Evolutionary conservation across 2,888 invertebrate genomes (phyloP).

Genomic region (Drosophila anomelani): DNA sequence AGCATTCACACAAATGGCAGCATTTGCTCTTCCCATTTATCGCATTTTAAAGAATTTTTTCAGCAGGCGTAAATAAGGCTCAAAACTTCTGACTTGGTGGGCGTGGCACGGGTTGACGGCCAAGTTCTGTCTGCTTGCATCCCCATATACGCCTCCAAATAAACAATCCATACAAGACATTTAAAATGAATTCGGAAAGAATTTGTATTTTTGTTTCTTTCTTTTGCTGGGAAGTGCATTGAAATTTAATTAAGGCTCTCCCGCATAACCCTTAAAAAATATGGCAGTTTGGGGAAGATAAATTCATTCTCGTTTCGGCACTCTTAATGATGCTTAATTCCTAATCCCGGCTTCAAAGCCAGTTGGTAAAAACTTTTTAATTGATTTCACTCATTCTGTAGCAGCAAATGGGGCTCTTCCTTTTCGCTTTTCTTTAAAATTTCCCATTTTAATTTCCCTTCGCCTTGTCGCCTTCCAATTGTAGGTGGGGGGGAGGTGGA

Average conservation of each 20-base stretch:
- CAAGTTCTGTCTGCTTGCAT: slow-evolving; percentile 28
- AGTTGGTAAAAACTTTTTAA: slow-evolving; percentile 68
- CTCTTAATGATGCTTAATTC: slow-evolving; percentile 67
- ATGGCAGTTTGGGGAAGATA: slow-evolving; percentile 17
- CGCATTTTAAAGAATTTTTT: slow-evolving; percentile 21
- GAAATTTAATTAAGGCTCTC: slow-evolving; percentile 66
- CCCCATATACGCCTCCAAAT: slow-evolving; percentile 1
- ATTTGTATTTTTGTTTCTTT: slow-evolving; percentile 38
- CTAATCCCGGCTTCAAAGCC: slow-evolving; percentile 51
- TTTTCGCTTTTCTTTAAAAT: slow-evolving; percentile 17
- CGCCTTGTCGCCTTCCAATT: slow-evolving; percentile 36
- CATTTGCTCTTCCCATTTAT: background rate
- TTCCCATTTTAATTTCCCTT: slow-evolving; percentile 25
- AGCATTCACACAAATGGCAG: slow-evolving; percentile 4
- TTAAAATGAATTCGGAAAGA: slow-evolving; percentile 42
- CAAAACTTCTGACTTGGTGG: slow-evolving; percentile 39
- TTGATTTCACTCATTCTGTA: slow-evolving; percentile 62
- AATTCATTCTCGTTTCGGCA: slow-evolving; percentile 37
- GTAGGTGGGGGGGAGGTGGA: background rate
- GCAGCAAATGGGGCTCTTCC: slow-evolving; percentile 27
- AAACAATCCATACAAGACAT: slow-evolving; percentile 31
- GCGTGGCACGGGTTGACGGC: slow-evolving; percentile 38
- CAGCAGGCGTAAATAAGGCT: slow-evolving; percentile 42
- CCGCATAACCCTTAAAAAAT: slow-evolving; percentile 42
- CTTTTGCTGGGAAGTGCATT: slow-evolving; percentile 44